Percentiles rank a stretch among this genome's conserved stretches.
These are phyloP conservation scores for Ormyrus nitidulus DNA, from an alignment of 2,888 invertebrate genomes.

Conservation along the genomic window DNA sequence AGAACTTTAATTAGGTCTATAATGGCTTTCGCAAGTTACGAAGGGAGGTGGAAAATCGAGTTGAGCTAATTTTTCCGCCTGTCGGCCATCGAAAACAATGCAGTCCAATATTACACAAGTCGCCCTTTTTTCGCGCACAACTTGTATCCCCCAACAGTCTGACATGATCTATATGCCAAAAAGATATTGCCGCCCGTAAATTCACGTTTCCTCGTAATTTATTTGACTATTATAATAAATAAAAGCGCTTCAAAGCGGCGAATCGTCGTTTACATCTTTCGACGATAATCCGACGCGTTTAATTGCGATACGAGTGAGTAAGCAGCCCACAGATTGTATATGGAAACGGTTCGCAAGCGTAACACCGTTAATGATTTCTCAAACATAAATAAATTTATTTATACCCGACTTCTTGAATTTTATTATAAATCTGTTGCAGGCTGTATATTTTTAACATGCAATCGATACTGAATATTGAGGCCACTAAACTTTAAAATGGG, in stretches of 20 bases:
- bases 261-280: constrained; percentile 9
- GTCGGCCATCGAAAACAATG: constrained; percentile 29
- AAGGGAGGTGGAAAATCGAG: background rate
- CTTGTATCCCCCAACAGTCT: background rate
- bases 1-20: constrained; percentile 46
- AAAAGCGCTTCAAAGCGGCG: background rate
- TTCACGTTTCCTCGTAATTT: constrained; percentile 25
- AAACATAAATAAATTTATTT: constrained; percentile 1
- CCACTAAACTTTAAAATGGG: too few species aligned
- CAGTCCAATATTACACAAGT: constrained; percentile 25
- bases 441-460: background rate
- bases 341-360: too few species aligned
- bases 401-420: background rate
- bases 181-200: constrained; percentile 9
- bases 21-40: constrained; percentile 44
- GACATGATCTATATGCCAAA: constrained; percentile 19
- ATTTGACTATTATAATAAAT: constrained; percentile 25
- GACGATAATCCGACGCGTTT: constrained; percentile 9
- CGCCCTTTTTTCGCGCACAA: background rate
- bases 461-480: too few species aligned
- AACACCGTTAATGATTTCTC: background rate
- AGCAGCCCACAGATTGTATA: background rate
- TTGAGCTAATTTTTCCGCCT: constrained; percentile 36
- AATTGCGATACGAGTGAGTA: background rate
- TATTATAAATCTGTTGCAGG: background rate